Base-by-base conservation (phyloP, 2,888 invertebrate species). In the Cephonodes hylas region DNA sequence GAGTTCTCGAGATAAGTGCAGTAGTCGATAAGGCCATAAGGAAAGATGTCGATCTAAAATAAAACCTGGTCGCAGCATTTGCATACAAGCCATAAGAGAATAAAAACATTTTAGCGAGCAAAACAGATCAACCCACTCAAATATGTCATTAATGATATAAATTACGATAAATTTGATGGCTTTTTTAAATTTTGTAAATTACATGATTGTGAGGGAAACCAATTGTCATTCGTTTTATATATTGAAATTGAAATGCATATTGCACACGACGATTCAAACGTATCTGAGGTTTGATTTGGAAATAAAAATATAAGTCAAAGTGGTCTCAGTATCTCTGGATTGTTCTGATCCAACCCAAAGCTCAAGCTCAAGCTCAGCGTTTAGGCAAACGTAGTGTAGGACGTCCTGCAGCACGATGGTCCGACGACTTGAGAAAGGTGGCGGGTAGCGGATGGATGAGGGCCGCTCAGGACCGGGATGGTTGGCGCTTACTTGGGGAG, bases 201-300 rank as follows among this genome's bases (percentile, higher is more conserved):
- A 53, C 31, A 27, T 53, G 27, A 20, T 53, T 10, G 48, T 53
- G 48, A 27, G 53, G 53, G 31, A 53, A 53, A 53, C 18, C 25
- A 23, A n/a, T 48, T 53, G 27, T 10, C 18, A 53, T 63, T 59
- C 57, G 61, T 62, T 59, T 61, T 57, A 64, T 63, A 63, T 38
- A 38, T 38, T 38, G 38, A 53, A 31, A 31, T 53, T 18, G 2
- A 10, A 53, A 53, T 53, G 18, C 3, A 18, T 48, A 48, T n/a
- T n/a, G n/a, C n/a, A 27, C 25, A 31, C 18, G n/a, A 25, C 6
- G n/a, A 2, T 27, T n/a, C n/a, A n/a, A 27, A 10, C 22, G 23
- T 27, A 7, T 10, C 2, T 4, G 18, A 7, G 4, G 15, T 8
- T 15, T 1, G 27, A 18, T 8, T 10, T 18, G 8, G 1, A 27